Evolutionary conservation across 2,797 vertebrate species (phyloP), one percentile per base, ranked within the genome.

Genomic region (Notolabrus celidotus): DNA sequence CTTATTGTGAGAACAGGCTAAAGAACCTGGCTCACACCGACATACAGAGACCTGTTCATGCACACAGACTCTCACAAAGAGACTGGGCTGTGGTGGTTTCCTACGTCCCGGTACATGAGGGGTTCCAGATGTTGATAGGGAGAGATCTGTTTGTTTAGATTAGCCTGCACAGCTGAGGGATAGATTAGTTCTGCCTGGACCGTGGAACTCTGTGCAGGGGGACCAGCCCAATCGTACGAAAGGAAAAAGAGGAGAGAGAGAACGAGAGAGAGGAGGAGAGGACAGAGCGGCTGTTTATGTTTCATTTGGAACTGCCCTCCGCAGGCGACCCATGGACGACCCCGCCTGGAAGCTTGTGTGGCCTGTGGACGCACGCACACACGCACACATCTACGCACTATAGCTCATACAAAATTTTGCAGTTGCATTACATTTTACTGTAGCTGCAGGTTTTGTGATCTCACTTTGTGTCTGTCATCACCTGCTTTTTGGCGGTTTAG

Each of bases 81-180:
- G 77, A 66, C 75, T 31, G 85, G 78, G 84, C 88, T 77, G 86
- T 42, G 29, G 82, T 78, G 89, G 92, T 89, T 93, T 89, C 91
- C 91, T 94, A 89, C 87, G 93, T 94, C 89, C 88, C 87, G 84
- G 79, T 93, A 92, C 88, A 92, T 95, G 96, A 97, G 95, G 94
- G 92, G 91, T 97, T 97, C 96, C 96, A 97, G 96, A 96, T 96
- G 95, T 94, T 93, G 90, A 92, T 94, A 92, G 92, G 62, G 74
- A 93, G 89, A 90, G 93, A 95, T 96, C 91, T 90, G 82, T 96
- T 94, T 98, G 96, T 98, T 98, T 97, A 95, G 96, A 95, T 97
- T 96, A 94, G 91, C 80, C 89, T 84, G 93, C 93, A 94, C 95
- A 97, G 95, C 95, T 96, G 96, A 98, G 96, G 94, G 93, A 85